Conservation (phyloP, 2,888 invertebrate species). For the Aspidiotus destructor region DNA sequence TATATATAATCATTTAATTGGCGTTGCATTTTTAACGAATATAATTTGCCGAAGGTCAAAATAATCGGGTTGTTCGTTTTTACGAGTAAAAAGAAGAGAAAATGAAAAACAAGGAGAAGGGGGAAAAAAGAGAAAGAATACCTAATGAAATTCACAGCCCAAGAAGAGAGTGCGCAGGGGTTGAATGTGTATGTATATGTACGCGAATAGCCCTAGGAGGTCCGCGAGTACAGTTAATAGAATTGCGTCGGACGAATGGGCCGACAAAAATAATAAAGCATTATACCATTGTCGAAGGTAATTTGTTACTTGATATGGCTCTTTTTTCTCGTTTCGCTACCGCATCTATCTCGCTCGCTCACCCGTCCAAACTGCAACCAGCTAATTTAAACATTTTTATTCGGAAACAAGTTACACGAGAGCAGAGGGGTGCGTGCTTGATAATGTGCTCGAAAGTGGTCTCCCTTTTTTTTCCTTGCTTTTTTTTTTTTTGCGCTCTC, state of each 20-base stretch:
- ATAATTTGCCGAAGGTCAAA: background rate
- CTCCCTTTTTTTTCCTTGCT: constrained; percentile 8
- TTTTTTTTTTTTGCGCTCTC: constrained; percentile 1
- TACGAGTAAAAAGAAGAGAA: background rate
- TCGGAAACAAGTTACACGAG: constrained; percentile 10
- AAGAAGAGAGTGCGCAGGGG: background rate
- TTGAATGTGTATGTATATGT: constrained; percentile 5
- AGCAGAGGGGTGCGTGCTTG: background rate
- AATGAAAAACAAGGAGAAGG: background rate
- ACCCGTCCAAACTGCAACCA: constrained; percentile 16
- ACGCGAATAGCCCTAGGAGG: constrained; percentile 27
- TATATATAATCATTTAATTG: background rate
- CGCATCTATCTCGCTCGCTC: background rate
- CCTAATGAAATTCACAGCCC: background rate
- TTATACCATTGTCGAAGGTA: constrained; percentile 32
- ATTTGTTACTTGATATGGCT: constrained; percentile 30
- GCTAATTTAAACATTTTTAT: constrained; percentile 33
- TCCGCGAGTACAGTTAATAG: constrained; percentile 26
- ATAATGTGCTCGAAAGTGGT: constrained; percentile 14
- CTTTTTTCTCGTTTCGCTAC: constrained; percentile 1
- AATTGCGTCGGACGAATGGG: constrained; percentile 17
- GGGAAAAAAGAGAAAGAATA: background rate
- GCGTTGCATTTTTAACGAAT: background rate
- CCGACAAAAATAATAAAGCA: constrained; percentile 30
- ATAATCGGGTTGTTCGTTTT: background rate